Conservation (phyloP, 2,888 invertebrate species). For the Heteromyza rotundicornis region DNA sequence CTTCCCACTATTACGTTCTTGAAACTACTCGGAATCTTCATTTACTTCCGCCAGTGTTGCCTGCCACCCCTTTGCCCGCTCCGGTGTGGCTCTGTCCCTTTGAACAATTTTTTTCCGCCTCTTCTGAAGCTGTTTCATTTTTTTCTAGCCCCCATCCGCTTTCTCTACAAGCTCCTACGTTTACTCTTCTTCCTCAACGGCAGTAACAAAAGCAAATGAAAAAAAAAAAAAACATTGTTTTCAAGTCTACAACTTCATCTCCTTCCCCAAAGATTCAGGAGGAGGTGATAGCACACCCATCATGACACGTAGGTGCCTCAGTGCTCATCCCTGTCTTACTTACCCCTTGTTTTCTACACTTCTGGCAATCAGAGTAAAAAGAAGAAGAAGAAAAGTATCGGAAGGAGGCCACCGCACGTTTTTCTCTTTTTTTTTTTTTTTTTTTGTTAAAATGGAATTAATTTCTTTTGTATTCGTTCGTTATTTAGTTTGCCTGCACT, state of each 20-base stretch:
- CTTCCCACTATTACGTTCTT: not conserved
- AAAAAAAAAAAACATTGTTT: no score
- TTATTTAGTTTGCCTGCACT: constrained; percentile 33
- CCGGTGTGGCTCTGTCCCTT: not conserved
- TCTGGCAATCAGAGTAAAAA: constrained; percentile 8
- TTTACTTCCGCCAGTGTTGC: constrained; percentile 42
- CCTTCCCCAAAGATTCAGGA: no score
- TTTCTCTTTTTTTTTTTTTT: not conserved
- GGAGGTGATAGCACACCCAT: no score
- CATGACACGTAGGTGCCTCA: not conserved
- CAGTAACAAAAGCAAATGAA: no score
- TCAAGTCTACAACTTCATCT: no score
- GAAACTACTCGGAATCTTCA: constrained; percentile 40
- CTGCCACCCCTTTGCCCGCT: not conserved
- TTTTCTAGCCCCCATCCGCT: not conserved
- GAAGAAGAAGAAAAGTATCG: constrained; percentile 11
- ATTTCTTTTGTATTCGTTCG: constrained; percentile 60
- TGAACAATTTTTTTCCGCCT: not conserved
- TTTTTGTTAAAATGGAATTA: constrained; percentile 55
- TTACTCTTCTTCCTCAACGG: no score
- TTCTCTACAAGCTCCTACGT: not conserved
- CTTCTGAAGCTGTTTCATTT: not conserved
- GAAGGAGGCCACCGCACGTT: constrained; percentile 16
- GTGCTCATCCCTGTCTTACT: not conserved
- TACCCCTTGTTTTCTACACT: not conserved